Evolutionary conservation across 2,797 vertebrate species (phyloP).

Genomic region (Ctenosaura bakeri): DNA sequence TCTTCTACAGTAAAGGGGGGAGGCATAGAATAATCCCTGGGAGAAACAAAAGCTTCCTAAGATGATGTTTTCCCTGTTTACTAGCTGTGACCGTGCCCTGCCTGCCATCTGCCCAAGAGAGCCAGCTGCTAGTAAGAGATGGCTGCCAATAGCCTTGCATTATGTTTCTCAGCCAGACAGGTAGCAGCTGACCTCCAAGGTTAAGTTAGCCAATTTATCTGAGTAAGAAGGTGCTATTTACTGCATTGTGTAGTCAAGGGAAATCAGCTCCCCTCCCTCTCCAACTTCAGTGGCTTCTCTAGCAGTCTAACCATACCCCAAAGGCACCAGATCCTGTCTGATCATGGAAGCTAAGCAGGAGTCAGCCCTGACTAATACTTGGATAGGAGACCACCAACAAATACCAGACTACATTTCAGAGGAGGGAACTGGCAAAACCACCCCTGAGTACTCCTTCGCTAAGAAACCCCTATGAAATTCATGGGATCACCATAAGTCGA

Average conservation of each 20-base stretch:
- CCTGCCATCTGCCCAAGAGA: conserved; percentile 68
- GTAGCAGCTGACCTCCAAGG: conserved; percentile 29
- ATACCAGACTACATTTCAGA: too few relatives aligned
- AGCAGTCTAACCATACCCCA: not conserved
- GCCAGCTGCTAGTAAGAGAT: not conserved
- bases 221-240: conserved; percentile 25
- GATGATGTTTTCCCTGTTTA: not conserved
- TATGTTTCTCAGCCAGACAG: not conserved
- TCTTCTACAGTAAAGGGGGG: not conserved
- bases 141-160: conserved; percentile 27
- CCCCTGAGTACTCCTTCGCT: too few relatives aligned
- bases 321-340: too few relatives aligned
- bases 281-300: not conserved
- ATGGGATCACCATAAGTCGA: too few relatives aligned
- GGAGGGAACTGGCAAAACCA: too few relatives aligned
- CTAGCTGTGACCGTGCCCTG: conserved; percentile 34
- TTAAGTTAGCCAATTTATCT: not conserved
- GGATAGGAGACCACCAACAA: too few relatives aligned
- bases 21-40: conserved; percentile 30
- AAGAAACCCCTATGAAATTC: too few relatives aligned
- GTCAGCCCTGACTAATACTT: too few relatives aligned
- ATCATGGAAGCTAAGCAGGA: too few relatives aligned
- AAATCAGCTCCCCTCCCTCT: not conserved
- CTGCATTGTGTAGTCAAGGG: not conserved
- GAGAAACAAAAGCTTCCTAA: conserved; percentile 55